Evolutionary conservation across 2,113 vertebrate genomes (phyloP).

Genomic region (Elaphurus davidianus): DNA sequence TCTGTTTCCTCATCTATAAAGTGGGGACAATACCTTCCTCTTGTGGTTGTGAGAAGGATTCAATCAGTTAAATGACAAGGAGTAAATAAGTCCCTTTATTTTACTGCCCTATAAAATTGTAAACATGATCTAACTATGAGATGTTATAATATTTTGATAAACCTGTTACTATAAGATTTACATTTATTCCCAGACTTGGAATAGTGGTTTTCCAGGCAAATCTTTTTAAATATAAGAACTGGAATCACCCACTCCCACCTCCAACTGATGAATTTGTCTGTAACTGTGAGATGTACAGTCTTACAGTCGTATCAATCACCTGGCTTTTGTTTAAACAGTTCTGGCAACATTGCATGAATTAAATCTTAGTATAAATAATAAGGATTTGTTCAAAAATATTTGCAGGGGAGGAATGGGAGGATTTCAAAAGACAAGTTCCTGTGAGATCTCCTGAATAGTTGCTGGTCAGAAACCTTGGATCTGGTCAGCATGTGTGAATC

Average conservation of each 20-base stretch:
- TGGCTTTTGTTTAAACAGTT: neutral
- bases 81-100: neutral
- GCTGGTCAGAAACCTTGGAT: neutral
- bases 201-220: neutral
- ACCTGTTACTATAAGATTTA: neutral
- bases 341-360: neutral
- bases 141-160: neutral
- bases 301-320: neutral
- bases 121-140: neutral
- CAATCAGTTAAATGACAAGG: neutral
- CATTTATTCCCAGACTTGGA: neutral
- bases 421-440: neutral
- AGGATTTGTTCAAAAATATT: neutral
- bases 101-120: neutral
- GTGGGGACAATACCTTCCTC: neutral
- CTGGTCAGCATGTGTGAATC: neutral
- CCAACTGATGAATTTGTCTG: neutral
- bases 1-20: neutral
- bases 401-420: neutral
- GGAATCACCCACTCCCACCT: neutral
- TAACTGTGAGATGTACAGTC: neutral
- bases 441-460: neutral
- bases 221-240: neutral
- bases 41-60: neutral
- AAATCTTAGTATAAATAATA: constrained; percentile 17